Evolutionary conservation across 2,113 vertebrate species (phyloP).

Genomic region (Amphilophus citrinellus): DNA sequence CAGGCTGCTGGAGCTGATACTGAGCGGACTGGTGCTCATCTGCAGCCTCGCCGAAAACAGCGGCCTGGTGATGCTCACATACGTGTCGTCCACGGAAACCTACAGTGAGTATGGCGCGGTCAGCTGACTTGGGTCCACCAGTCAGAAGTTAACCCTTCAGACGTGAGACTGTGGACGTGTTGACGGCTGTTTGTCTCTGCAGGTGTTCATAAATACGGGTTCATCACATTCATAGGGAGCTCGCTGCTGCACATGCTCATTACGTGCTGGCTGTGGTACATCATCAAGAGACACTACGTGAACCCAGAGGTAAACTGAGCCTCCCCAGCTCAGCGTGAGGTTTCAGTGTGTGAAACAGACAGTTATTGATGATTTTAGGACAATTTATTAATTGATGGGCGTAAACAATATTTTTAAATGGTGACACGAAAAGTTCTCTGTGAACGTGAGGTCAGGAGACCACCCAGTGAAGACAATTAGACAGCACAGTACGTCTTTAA

Average conservation of each 20-base stretch:
- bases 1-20: constrained; percentile 74
- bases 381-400: too few relatives aligned
- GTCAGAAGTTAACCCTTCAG: not conserved
- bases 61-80: constrained; percentile 91
- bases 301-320: constrained; percentile 86
- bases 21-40: constrained; percentile 82
- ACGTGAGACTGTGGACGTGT: not conserved
- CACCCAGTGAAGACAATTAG: too few relatives aligned
- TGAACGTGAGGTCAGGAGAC: too few relatives aligned
- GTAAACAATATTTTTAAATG: too few relatives aligned
- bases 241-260: constrained; percentile 91
- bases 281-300: constrained; percentile 85
- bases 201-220: constrained; percentile 90
- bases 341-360: too few relatives aligned
- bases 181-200: constrained; percentile 20
- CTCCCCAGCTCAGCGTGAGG: fast-evolving
- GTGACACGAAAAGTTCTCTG: too few relatives aligned
- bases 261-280: constrained; percentile 90
- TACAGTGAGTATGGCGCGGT: constrained; percentile 81
- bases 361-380: too few relatives aligned
- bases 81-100: constrained; percentile 90
- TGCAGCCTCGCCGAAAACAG: constrained; percentile 87
- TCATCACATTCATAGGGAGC: constrained; percentile 87
- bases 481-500: too few relatives aligned
- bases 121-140: not conserved